Evolutionary conservation across 2,888 invertebrate genomes (phyloP), one percentile per base, ranked within the genome.

Genomic region (Sthenelais limicola): DNA sequence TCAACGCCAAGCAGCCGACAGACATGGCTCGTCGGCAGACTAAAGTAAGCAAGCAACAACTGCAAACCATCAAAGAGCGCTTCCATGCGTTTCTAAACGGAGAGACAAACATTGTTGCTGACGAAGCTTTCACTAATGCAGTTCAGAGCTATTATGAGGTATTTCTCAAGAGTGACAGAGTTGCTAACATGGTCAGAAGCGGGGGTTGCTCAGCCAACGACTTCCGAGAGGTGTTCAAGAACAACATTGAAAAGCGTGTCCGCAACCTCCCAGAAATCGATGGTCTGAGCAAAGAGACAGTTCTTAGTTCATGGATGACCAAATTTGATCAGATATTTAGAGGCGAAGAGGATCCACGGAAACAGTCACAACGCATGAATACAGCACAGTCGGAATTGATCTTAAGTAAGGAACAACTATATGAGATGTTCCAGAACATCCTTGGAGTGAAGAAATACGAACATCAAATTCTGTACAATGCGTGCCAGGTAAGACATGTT

Each of bases 391-490:
- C 88, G 70, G 98, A 98, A 89, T 91, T 95, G 81, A 96, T 98
- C 85, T 91, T 98, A 80, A 96, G 97, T 82, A 99, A 99, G 90
- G 99, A 99, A 87, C 99, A 99, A 88, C 92, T 99, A 15, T 99
- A 97, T 89, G 99, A 99, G 89, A 98, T 99, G 97, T 99, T 99
- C 89, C 99, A 99, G 89, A 98, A 98, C 89, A 97, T 99, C 81
- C 91, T 99, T 76, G 94, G 94, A 71, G 95, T 99, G 71, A 99
- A 99, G 91, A 99, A 99, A 89, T 99, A 99, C 88, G 99, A 99
- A 89, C 99, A 99, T 89, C 99, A 99, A 90, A 92, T 99, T 83
- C 92, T 99, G 75, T 99, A 96, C 90, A 99, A 99, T 90, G 98
- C 98, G 80, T 92, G 98, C 87, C 94, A 96, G 93, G 94, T 94